These are phyloP conservation scores for Mnemiopsis leidyi DNA, from an alignment of 37 sponge, comb jelly and placozoan genomes.

Conservation along the genomic window DNA sequence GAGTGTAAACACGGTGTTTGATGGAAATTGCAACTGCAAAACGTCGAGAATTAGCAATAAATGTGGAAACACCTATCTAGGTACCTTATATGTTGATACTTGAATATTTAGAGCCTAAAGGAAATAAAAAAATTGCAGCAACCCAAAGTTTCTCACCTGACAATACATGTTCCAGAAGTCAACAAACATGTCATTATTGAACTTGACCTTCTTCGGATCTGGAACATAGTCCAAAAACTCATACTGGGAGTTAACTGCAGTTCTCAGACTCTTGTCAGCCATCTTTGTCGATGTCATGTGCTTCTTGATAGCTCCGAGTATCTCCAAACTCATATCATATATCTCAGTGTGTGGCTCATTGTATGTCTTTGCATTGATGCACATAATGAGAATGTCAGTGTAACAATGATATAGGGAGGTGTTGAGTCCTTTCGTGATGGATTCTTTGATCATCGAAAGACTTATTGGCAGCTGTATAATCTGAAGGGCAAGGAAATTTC, in stretches of 20 bases:
- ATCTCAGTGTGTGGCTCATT: constrained; percentile 38
- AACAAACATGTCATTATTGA: not conserved
- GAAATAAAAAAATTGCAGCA: no score
- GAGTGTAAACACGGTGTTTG: no score
- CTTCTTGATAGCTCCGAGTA: not conserved
- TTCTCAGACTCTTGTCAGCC: not conserved
- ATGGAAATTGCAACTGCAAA: no score
- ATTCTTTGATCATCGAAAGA: not conserved
- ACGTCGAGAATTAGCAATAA: no score
- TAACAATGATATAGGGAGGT: constrained; percentile 30
- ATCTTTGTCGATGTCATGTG: not conserved
- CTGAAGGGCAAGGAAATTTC: no score
- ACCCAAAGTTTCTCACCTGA: not conserved
- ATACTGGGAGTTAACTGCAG: not conserved
- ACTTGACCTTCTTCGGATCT: no score
- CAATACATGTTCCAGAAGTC: not conserved
- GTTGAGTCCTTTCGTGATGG: not conserved
- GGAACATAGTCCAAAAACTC: not conserved
- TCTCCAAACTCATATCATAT: not conserved
- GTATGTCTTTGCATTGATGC: constrained; percentile 41
- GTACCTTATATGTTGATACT: no score
- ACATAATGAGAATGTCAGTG: constrained; percentile 26
- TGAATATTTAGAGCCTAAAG: no score
- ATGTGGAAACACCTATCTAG: no score
- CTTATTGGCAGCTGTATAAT: constrained; percentile 26